Evolutionary conservation across 1,140 invertebrate species (phyloP).

Genomic region (Anastatus disparis): DNA sequence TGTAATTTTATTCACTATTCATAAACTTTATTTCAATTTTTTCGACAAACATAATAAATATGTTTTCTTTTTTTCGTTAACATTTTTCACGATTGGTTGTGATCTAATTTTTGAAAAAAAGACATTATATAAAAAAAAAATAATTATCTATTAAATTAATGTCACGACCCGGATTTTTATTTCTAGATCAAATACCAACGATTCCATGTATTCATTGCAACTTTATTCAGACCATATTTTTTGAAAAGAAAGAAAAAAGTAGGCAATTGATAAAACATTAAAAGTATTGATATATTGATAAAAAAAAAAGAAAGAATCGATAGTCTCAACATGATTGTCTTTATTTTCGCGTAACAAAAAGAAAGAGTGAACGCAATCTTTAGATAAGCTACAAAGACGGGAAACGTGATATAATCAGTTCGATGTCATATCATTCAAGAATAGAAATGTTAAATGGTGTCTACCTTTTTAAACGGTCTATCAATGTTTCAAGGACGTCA

Average conservation of each 20-base stretch:
- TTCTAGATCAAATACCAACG: conserved; percentile 23
- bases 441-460: neutral
- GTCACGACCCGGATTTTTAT: neutral
- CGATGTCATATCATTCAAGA: no score
- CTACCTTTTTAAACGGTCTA: neutral
- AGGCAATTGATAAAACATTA: conserved; percentile 20
- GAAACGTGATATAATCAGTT: no score
- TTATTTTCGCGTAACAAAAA: conserved; percentile 16
- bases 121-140: no score
- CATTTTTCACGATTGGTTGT: no score
- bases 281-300: conserved; percentile 27
- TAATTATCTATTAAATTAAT: no score
- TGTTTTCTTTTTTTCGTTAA: no score
- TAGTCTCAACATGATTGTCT: neutral
- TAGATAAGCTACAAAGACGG: neutral
- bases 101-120: no score
- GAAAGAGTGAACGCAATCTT: neutral
- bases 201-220: neutral
- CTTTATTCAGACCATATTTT: neutral
- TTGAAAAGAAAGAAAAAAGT: conserved; percentile 15
- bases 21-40: no score
- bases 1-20: no score
- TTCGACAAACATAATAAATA: no score
- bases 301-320: neutral
- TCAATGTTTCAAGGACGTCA: neutral